Percentiles rank a stretch among this genome's conserved stretches.
These are phyloP conservation scores for Laticauda laticaudata DNA, from an alignment of 2,113 vertebrate genomes.

Conservation along the genomic window DNA sequence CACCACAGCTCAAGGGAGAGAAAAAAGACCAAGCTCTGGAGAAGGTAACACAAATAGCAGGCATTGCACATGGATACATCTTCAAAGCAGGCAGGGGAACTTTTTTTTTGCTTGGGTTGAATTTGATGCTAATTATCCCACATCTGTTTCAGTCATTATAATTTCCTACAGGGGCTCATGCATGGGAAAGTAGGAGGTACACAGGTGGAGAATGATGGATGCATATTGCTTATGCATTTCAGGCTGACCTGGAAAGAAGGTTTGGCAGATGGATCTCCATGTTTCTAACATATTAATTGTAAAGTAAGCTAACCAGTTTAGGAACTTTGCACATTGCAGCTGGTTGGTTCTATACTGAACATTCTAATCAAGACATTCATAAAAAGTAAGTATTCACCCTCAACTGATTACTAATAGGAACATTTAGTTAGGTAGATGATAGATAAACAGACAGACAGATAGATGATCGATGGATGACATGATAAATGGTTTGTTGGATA, in stretches of 20 bases:
- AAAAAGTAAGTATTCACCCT: neutral
- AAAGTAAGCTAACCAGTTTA: neutral
- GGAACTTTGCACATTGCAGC: neutral
- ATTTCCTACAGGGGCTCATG: neutral
- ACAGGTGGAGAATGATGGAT: neutral
- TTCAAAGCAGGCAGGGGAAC: neutral
- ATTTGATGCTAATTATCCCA: neutral
- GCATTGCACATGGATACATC: too few species aligned
- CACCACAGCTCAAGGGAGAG: neutral
- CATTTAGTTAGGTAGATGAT: neutral
- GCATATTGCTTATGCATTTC: neutral
- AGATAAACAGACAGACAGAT: too few species aligned
- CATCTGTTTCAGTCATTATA: neutral
- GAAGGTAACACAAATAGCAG: neutral
- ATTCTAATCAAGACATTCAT: neutral
- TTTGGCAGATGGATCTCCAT: neutral
- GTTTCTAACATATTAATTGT: neutral
- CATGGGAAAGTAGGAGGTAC: neutral
- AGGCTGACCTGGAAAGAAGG: neutral
- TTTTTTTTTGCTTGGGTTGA: neutral
- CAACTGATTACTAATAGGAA: neutral
- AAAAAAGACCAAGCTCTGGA: neutral
- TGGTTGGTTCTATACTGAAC: neutral
- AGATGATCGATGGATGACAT: neutral
- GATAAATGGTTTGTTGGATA: too few species aligned